Evolutionary conservation across 2,797 vertebrate genomes (phyloP).

Genomic region (Enteromius anoplus): DNA sequence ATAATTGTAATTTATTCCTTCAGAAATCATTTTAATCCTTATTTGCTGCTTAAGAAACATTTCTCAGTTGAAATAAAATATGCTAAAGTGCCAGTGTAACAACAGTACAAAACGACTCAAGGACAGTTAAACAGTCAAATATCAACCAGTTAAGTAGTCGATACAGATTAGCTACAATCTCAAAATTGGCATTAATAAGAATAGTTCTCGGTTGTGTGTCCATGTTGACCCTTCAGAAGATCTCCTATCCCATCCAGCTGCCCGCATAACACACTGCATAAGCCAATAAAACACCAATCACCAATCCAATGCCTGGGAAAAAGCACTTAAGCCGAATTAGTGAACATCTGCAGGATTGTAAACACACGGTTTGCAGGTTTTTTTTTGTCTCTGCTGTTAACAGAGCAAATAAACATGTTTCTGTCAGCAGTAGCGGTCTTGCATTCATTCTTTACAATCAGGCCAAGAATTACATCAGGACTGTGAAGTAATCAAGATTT

Average conservation of each 20-base stretch:
- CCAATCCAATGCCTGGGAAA: neutral
- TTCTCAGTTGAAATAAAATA: neutral
- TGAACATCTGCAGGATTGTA: neutral
- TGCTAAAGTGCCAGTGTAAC: neutral
- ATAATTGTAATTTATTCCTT: too few relatives aligned
- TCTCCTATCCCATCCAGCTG: neutral
- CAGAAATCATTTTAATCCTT: neutral
- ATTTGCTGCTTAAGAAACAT: neutral
- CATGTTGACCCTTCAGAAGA: neutral
- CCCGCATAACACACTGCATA: conserved; percentile 6
- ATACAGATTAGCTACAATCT: neutral
- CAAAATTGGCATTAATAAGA: neutral
- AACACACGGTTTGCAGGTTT: neutral
- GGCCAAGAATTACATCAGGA: conserved; percentile 1
- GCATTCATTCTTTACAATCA: neutral
- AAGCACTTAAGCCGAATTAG: neutral
- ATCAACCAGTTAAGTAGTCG: neutral
- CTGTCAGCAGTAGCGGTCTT: neutral
- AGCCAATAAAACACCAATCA: conserved; percentile 15
- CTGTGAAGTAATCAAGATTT: conserved; percentile 23
- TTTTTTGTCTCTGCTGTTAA: neutral
- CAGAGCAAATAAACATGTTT: neutral
- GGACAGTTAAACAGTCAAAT: neutral
- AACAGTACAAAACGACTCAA: neutral
- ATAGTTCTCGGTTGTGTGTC: neutral